Base-by-base conservation (phyloP, 1,140 invertebrate species). In the Sarcophaga peregrina region DNA sequence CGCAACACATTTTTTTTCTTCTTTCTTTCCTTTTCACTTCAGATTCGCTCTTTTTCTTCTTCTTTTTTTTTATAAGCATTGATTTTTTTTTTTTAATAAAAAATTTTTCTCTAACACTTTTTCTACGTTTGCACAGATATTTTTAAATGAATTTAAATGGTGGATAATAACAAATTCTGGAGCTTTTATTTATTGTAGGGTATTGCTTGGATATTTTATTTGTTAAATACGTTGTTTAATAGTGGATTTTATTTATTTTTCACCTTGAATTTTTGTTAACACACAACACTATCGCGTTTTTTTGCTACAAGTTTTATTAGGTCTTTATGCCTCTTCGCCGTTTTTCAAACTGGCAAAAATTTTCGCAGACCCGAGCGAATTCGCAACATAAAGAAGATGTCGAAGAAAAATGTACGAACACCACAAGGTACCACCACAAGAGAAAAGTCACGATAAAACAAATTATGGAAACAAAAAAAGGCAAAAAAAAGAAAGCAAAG, bases 201-300 rank as follows among this genome's bases (percentile, higher is more conserved):
- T 1, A 20, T 68, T 68, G 5, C 20, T 25, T 37, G 25, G 25
- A 4, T 68, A 68, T 25, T 62, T 62, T 62, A 58, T 13, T n/a
- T n/a, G 54, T 58, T 58, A 37, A 37, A 37, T 37, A 37, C 25
- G 25, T 37, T 37, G 25, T 37, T 37, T 37, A 37, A 37, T 37
- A 37, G 25, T 37, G 25, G 25, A 37, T 68, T 68, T 68, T 68
- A 68, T 68, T 62, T n/a, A n/a, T 62, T 68, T 78, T 78, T 78
- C 75, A 78, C 75, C 75, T 78, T 78, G 75, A 78, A 78, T 78
- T 78, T 78, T 78, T 78, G 75, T 78, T 78, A 78, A 78, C 75
- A 76, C 74, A 78, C 75, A 78, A 78, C 75, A 78, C 75, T 68
- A 58, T 76, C 75, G 75, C 75, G 75, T 78, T 78, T 72, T 52